Evolutionary conservation across 53 echinoderm and acorn worm genomes (phyloP), one percentile per base, ranked within the genome.

Genomic region (Paelopatides confundens): DNA sequence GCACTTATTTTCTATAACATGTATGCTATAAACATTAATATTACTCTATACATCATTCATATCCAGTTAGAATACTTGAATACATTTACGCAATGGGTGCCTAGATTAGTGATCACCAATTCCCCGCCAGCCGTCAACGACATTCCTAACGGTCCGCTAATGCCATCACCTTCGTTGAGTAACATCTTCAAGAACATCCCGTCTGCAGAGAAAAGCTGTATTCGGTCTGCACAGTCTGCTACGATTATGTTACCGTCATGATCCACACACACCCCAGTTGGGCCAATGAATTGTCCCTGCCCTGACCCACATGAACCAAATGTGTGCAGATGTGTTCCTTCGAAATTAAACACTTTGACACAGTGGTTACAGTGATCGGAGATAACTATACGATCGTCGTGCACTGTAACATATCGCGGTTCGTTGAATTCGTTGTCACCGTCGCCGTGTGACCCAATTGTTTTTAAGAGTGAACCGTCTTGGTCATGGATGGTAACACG

Each of bases 341-440:
- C 86, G 66, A 91, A 91, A 89, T 89, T 94, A 90, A 95, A 99
- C 87, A 99, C 85, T 89, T 99, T 99, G 35, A 99, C 88, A 88
- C 99, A 95, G 37, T 99, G 99, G 76, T 99, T 99, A 91, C 99
- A 99, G 74, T 99, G 99, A 81, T 99, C 99, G 15, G 99, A 99
- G 24, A 99, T 90, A 30, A 94, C 90, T 76, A 99, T 96, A 43
- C 90, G 91, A 52, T 99, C 94, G 8, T 91, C 85, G 82, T 81
- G 89, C 26, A 93, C 85, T 31, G 99, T 87, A 28, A 99, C 95
- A 65, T 99, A 99, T 5, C 99, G 94, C 13, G 99, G 99, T 70
- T 99, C 99, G 88, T 99, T 99, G 86, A 99, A 99, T 85, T 99
- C 92, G 50, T 77, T 79, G 67, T 99, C 99, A 4, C 83, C 93